A percentile compares a stretch with the other conserved stretches of the same genome.
These are phyloP conservation scores for Protobothrops mucrosquamatus DNA, from an alignment of 2,113 vertebrate species.

Conservation along the genomic window DNA sequence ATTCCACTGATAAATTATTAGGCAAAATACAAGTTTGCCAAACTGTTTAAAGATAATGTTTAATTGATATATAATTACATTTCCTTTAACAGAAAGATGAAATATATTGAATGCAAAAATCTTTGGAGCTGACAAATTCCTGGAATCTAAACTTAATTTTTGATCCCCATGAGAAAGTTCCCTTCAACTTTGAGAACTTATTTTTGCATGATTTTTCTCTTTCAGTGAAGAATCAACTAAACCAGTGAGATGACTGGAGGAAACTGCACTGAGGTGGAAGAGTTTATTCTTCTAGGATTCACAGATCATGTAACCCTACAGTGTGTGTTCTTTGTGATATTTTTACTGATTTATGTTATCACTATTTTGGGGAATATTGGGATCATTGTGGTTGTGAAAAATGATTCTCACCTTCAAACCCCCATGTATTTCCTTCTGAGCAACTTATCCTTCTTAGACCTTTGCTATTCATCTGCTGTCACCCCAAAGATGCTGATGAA, in stretches of 20 bases:
- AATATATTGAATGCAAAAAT: not conserved
- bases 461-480: not conserved
- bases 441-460: not conserved
- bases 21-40: not conserved
- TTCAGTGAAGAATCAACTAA: not conserved
- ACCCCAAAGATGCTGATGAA: conserved; percentile 2
- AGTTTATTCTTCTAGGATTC: conserved; percentile 3
- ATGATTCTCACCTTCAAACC: not conserved
- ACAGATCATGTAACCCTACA: not conserved
- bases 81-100: not conserved
- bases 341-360: not conserved
- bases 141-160: not conserved
- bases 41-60: not conserved
- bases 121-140: not conserved
- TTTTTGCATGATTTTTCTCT: not conserved
- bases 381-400: not conserved
- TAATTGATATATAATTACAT: not conserved
- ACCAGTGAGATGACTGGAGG: not conserved
- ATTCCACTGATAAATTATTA: not conserved
- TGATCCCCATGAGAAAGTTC: not conserved
- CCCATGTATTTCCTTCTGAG: not conserved
- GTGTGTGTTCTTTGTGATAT: not conserved
- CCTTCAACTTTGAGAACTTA: not conserved
- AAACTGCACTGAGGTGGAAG: not conserved
- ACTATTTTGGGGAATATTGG: not conserved